Percentiles rank a stretch among this genome's conserved stretches.
These are phyloP conservation scores for Drosophila carrolli DNA, from an alignment of 1,140 invertebrate species.

Conservation along the genomic window DNA sequence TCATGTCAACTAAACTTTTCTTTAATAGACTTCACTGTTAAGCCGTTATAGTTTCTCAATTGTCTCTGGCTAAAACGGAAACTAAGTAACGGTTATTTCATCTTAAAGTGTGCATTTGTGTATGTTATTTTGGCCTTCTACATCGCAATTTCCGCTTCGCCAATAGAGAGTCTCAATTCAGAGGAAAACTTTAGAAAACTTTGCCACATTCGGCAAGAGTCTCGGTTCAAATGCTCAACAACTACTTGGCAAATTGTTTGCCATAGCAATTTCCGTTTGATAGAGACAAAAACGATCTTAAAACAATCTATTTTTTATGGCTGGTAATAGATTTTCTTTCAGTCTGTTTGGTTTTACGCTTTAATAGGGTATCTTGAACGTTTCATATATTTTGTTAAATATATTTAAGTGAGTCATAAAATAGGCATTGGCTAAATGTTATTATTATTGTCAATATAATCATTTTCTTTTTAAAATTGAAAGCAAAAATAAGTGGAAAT, in stretches of 20 bases:
- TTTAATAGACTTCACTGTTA: constrained; percentile 39
- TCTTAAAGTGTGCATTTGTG: constrained; percentile 27
- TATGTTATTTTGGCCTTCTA: constrained; percentile 44
- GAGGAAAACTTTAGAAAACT: constrained; percentile 49
- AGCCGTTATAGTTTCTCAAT: constrained; percentile 29
- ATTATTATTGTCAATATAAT: no score
- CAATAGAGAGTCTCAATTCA: constrained; percentile 31
- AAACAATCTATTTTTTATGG: constrained; percentile 58
- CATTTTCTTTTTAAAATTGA: no score
- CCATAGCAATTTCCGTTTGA: constrained; percentile 69
- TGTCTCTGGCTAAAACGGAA: constrained; percentile 59
- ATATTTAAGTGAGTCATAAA: background rate
- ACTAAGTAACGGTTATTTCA: constrained; percentile 68
- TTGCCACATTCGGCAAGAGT: constrained; percentile 41
- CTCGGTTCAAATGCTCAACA: constrained; percentile 61
- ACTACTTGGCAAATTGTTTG: constrained; percentile 76
- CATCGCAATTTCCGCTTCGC: constrained; percentile 63
- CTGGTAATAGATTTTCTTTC: constrained; percentile 38
- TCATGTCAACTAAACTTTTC: constrained; percentile 59
- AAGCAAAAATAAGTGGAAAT: no score
- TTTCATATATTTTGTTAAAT: background rate
- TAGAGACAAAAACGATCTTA: constrained; percentile 50
- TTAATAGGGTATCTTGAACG: background rate
- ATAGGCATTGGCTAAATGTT: no score
- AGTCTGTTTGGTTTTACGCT: background rate